A percentile compares a stretch with the other conserved stretches of the same genome.
Conservation (phyloP, 2,888 invertebrate genomes). For the Melanostoma mellinum region DNA sequence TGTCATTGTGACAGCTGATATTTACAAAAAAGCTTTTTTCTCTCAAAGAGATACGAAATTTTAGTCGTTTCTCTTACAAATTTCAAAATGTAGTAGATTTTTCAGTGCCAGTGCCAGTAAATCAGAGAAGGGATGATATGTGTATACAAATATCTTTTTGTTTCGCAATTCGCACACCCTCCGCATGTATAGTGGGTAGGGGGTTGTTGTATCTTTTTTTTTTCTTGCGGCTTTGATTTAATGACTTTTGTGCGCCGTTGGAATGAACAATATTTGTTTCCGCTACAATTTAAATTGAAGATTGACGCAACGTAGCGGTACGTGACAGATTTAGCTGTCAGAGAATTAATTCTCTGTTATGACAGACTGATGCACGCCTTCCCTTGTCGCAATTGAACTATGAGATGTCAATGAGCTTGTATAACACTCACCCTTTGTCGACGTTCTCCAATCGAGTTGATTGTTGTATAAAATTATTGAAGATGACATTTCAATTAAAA, state of each 20-base stretch:
- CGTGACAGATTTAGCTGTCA: constrained; percentile 49
- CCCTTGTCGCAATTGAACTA: constrained; percentile 37
- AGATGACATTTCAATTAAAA: constrained; percentile 69
- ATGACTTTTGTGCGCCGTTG: constrained; percentile 54
- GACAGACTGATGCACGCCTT: constrained; percentile 36
- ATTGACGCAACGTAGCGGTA: constrained; percentile 51
- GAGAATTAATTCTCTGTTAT: constrained; percentile 46
- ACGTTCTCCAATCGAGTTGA: constrained; percentile 61
- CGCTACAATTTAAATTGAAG: constrained; percentile 62
- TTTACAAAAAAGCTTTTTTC: constrained; percentile 11
- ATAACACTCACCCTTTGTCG: constrained; percentile 59
- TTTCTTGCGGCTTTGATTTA: constrained; percentile 29
- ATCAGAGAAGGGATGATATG: constrained; percentile 6
- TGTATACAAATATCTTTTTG: not conserved
- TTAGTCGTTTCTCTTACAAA: not conserved
- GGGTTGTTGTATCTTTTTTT: not conserved
- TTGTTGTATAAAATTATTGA: constrained; percentile 54
- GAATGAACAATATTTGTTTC: constrained; percentile 68
- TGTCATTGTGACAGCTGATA: constrained; percentile 50
- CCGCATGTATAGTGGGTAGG: not conserved
- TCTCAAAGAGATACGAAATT: constrained; percentile 5
- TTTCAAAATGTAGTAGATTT: constrained; percentile 57
- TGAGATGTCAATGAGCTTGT: constrained; percentile 61
- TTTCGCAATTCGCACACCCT: not conserved
- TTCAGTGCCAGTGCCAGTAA: not conserved